Base-by-base conservation (phyloP, 2,113 vertebrate genomes). In the Ancistrus triradiatus region DNA sequence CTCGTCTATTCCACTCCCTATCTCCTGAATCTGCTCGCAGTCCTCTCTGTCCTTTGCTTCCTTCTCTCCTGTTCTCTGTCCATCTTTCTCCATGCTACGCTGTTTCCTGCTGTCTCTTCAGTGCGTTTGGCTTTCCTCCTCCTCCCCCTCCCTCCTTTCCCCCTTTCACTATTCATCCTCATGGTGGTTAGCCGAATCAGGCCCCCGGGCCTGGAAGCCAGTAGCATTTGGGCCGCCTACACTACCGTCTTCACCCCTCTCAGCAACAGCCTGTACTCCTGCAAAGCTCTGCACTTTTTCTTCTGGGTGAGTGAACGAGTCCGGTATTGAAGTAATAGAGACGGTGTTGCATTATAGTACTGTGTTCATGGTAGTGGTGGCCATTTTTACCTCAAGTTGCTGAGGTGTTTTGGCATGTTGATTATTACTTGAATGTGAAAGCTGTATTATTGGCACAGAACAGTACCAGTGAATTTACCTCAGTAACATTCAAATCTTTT, bases 231-330 rank as follows among this genome's bases (percentile, higher is more conserved):
- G 74, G 83, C 83, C 1, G 79, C 81, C 0, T 89, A 89, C 76
- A 91, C 87, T 18, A 90, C 81, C 1, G 84, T 89, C 61, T 89
- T 91, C 68, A 68, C 90, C 64, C 89, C 87, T 19, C 83, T 91
- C 76, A 87, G 85, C 81, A 90, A 74, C 67, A 87, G 86, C 77
- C 74, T 88, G 51, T 72, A 33, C 73, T 90, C 88, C 84, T 83
- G 76, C 78, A 85, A 84, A 80, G 88, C 90, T 14, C 78, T 90
- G 77, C 67, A 44, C 55, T 90, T 89, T 77, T 90, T 89, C 67
- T 78, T 90, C 24, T 90, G 87, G 88, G 84, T 89, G 84, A 31
- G 78, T 88, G 52, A 73, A 28, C 8, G 14, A 46, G 19, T 48
- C 10, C 3, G 10, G 42, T 27, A 24, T 40, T n/a, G n/a, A n/a